phyloP scores from a whole-genome alignment of 2,797 vertebrate species.

The Pangasius larnaudii region DNA sequence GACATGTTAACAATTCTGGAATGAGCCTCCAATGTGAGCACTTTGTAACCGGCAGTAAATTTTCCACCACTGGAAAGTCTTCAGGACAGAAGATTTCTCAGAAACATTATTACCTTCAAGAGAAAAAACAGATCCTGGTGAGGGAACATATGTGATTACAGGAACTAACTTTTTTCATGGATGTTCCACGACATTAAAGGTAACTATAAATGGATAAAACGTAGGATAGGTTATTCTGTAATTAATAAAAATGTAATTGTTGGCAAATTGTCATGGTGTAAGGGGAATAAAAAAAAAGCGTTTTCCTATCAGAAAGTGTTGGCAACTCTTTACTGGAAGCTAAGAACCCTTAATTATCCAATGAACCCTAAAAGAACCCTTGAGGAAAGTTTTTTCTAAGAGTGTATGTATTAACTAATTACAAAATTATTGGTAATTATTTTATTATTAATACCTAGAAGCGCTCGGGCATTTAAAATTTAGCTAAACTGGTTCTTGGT shows the following conservation, averaged over 20 bases:
- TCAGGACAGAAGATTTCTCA: neutral
- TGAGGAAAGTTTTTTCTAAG: neutral
- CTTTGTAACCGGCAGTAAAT: neutral
- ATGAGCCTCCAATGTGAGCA: neutral
- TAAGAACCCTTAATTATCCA: neutral
- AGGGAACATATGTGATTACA: neutral
- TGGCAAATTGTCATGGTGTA: neutral
- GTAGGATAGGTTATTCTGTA: neutral
- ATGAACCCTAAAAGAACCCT: neutral
- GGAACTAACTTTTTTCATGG: neutral
- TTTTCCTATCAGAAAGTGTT: neutral
- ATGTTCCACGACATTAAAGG: neutral
- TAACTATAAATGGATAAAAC: neutral
- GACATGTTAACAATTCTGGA: neutral
- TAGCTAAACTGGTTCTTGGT: neutral
- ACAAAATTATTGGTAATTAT: neutral
- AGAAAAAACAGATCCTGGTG: neutral
- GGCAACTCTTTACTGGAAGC: neutral
- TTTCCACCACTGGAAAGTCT: neutral
- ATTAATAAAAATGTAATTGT: neutral
- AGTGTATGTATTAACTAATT: neutral
- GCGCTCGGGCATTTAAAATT: neutral
- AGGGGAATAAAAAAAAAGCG: neutral
- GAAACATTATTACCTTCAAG: neutral
- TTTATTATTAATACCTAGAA: neutral